phyloP scores from a whole-genome alignment of 2,888 invertebrate species.

The Ennomos erosarius region DNA sequence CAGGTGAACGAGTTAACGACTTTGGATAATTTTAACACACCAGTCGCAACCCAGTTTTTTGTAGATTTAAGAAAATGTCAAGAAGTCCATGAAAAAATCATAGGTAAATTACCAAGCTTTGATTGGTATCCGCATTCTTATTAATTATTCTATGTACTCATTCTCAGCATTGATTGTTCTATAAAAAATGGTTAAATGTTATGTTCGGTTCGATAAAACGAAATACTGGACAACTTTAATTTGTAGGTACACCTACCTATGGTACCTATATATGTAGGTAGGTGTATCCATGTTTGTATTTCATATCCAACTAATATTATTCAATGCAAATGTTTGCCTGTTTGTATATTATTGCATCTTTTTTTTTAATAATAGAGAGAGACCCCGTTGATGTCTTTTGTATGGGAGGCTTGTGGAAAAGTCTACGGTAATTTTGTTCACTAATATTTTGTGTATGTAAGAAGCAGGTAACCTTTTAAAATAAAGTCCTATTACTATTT shows the following conservation, averaged over 20 bases:
- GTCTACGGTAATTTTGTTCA: background rate
- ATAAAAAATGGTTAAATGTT: conserved; percentile 7
- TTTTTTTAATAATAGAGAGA: background rate
- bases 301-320: too few species aligned
- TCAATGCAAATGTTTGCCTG: too few species aligned
- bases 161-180: conserved; percentile 10
- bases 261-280: too few species aligned
- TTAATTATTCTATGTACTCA: conserved; percentile 18
- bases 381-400: conserved; percentile 15
- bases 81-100: conserved; percentile 23
- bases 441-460: too few species aligned
- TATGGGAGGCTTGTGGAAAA: background rate
- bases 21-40: conserved; percentile 19
- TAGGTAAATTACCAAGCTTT: conserved; percentile 2
- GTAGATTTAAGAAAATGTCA: conserved; percentile 26
- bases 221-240: background rate
- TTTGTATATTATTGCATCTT: too few species aligned
- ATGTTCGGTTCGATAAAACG: background rate
- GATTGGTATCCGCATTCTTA: conserved; percentile 23
- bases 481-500: too few species aligned
- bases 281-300: too few species aligned
- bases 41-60: conserved; percentile 24
- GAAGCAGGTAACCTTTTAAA: too few species aligned
- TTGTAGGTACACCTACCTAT: too few species aligned
- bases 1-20: conserved; percentile 29